These are phyloP conservation scores for Entomobrya multifasciata DNA, from an alignment of 2,888 invertebrate species.

Conservation along the genomic window DNA sequence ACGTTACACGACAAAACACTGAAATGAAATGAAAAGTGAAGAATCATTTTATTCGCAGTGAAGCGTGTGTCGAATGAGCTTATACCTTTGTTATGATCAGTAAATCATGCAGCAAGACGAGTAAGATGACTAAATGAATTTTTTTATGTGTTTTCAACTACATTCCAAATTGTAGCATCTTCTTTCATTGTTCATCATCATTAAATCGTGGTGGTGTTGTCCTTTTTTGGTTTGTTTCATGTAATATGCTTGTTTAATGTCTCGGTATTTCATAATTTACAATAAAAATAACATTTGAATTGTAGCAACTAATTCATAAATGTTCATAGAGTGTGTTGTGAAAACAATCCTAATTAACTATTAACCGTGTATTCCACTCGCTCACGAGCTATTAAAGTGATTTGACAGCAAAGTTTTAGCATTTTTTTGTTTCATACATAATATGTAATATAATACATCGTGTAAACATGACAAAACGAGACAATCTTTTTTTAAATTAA, in stretches of 20 bases:
- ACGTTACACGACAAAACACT: too few species aligned
- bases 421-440: not conserved
- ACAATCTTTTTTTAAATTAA: not conserved
- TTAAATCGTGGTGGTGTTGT: not conserved
- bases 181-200: not conserved
- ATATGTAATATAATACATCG: too few species aligned
- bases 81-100: slow-evolving; percentile 8
- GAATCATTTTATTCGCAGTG: not conserved
- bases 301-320: not conserved
- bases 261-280: not conserved
- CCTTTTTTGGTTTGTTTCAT: not conserved
- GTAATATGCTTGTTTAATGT: not conserved
- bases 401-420: not conserved
- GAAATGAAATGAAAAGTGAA: too few species aligned
- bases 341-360: slow-evolving; percentile 38
- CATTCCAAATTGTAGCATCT: not conserved
- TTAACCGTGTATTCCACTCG: slow-evolving; percentile 1
- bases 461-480: too few species aligned
- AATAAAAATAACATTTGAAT: slow-evolving; percentile 10
- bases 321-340: slow-evolving; percentile 15
- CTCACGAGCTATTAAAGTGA: not conserved
- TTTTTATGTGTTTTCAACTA: too few species aligned
- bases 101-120: not conserved
- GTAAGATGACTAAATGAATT: not conserved
- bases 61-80: not conserved